phyloP scores from a whole-genome alignment of 1,140 invertebrate species.

The Prorops nasuta region DNA sequence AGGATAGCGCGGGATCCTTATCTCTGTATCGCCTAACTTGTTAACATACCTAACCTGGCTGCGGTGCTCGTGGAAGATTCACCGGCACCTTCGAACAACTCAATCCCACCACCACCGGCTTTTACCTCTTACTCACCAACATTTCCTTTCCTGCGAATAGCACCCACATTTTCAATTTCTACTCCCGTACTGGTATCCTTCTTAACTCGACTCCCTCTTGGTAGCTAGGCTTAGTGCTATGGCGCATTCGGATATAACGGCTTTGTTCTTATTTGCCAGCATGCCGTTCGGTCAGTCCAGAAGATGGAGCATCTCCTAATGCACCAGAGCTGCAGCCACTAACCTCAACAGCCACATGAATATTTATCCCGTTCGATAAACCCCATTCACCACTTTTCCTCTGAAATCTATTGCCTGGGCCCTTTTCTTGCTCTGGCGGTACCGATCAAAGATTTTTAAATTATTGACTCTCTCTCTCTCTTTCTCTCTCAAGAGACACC shows the following conservation, averaged over 20 bases:
- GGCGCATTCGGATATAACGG: constrained; percentile 39
- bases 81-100: constrained; percentile 37
- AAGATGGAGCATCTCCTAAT: constrained; percentile 40
- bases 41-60: constrained; percentile 48
- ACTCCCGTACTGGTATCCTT: constrained; percentile 8
- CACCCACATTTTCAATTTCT: constrained; percentile 1
- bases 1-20: constrained; percentile 46
- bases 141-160: neutral
- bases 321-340: no score
- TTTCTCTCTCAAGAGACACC: no score
- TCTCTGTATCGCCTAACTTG: constrained; percentile 50
- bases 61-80: constrained; percentile 29
- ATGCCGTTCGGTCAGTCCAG: constrained; percentile 21
- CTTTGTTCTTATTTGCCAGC: constrained; percentile 37
- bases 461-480: no score
- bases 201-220: constrained; percentile 4
- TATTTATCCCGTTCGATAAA: constrained; percentile 29
- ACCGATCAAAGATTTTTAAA: neutral
- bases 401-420: no score
- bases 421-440: constrained; percentile 15
- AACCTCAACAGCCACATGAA: constrained; percentile 28
- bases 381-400: no score
- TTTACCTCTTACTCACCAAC: constrained; percentile 12
- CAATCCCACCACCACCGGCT: constrained; percentile 25
- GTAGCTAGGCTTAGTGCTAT: constrained; percentile 8